Evolutionary conservation across 2,113 vertebrate genomes (phyloP).

Genomic region (Vulpes ferrilata): DNA sequence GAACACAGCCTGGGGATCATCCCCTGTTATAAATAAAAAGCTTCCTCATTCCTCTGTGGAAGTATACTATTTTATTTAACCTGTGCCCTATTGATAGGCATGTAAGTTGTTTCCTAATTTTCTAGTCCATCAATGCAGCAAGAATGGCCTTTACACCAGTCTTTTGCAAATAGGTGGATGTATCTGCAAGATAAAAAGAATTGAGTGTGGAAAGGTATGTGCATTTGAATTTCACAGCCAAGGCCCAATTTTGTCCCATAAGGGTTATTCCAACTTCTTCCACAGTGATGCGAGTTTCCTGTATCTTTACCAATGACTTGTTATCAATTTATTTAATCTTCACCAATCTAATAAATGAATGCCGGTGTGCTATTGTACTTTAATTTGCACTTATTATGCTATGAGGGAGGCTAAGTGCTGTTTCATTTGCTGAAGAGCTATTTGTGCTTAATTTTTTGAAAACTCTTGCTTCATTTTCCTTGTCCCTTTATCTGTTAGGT

Average conservation of each 20-base stretch:
- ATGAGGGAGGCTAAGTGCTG: background rate
- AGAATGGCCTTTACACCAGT: background rate
- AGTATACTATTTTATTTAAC: background rate
- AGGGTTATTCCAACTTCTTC: background rate
- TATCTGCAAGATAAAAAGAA: background rate
- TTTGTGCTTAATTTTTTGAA: slow-evolving; percentile 5
- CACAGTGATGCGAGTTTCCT: background rate
- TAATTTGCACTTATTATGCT: background rate
- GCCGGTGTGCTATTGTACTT: background rate
- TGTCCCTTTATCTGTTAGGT: background rate
- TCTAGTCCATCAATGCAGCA: no score
- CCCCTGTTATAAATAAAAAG: background rate
- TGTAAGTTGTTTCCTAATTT: background rate
- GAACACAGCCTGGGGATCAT: background rate
- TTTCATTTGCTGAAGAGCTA: background rate
- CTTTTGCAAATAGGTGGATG: background rate
- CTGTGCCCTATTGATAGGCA: background rate
- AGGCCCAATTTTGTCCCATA: background rate
- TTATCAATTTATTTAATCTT: background rate
- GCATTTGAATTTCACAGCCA: background rate
- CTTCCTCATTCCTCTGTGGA: background rate
- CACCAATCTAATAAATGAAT: background rate
- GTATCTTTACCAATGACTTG: background rate
- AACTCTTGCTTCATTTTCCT: background rate
- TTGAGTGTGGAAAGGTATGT: background rate